Conservation (phyloP, 2,113 vertebrate genomes). For the Tor tambroides region DNA sequence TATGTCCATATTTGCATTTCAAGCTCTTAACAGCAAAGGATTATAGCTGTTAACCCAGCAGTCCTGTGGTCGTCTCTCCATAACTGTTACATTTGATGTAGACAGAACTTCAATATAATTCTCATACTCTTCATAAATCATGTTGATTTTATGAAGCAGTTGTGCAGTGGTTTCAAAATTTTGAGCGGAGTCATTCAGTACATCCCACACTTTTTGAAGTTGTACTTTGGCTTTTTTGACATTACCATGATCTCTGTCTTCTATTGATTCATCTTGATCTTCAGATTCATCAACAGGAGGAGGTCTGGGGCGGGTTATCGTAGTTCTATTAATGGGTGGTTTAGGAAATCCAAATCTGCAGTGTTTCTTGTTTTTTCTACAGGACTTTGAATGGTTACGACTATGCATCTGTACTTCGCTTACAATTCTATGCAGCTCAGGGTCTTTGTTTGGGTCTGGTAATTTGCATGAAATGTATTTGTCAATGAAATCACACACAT, state of each 20-base stretch:
- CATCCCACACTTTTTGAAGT: background rate
- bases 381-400: conserved; percentile 12
- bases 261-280: background rate
- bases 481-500: conserved; percentile 37
- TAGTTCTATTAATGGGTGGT: conserved; percentile 27
- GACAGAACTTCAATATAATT: too few relatives aligned
- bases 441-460: conserved; percentile 43
- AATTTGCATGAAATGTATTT: conserved; percentile 55
- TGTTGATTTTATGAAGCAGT: too few relatives aligned
- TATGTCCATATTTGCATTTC: too few relatives aligned
- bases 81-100: background rate
- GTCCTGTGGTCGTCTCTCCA: background rate
- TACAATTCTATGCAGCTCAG: conserved; percentile 54
- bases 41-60: too few relatives aligned
- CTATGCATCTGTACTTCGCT: conserved; percentile 58
- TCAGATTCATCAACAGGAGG: background rate
- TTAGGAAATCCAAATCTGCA: conserved; percentile 30
- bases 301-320: conserved; percentile 5
- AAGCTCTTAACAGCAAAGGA: too few relatives aligned
- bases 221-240: background rate
- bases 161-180: too few relatives aligned
- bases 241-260: background rate
- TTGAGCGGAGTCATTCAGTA: too few relatives aligned
- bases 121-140: too few relatives aligned
- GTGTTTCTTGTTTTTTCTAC: too few relatives aligned